Evolutionary conservation across 2,113 vertebrate species (phyloP).

Genomic region (Orycteropus afer): DNA sequence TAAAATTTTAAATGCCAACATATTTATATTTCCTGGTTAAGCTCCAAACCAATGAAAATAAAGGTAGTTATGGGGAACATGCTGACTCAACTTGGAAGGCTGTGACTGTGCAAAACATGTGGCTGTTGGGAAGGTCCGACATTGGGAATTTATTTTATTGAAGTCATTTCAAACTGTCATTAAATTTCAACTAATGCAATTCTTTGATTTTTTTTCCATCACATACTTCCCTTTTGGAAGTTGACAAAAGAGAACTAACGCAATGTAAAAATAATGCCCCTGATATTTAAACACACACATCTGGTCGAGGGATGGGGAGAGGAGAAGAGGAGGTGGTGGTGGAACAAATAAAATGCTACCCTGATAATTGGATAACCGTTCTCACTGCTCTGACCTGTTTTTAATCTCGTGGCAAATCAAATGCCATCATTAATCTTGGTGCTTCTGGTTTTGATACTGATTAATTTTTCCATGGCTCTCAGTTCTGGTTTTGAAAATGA

Average conservation of each 20-base stretch:
- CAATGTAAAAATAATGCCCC: background rate
- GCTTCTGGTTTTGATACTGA: conserved; percentile 49
- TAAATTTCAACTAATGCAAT: background rate
- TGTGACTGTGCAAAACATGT: rapidly evolving
- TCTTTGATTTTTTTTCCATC: background rate
- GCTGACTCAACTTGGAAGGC: background rate
- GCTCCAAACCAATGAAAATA: background rate
- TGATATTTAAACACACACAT: background rate
- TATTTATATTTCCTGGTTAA: conserved; percentile 43
- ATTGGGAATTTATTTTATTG: background rate
- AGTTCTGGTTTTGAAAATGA: conserved; percentile 49
- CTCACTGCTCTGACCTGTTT: background rate
- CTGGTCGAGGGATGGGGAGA: background rate
- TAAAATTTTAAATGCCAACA: conserved; percentile 29
- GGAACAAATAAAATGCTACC: background rate
- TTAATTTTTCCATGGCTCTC: conserved; percentile 3
- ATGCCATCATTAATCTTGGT: background rate
- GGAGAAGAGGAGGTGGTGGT: background rate
- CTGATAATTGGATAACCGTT: background rate
- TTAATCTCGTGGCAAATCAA: conserved; percentile 41
- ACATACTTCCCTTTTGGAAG: background rate
- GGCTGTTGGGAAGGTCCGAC: background rate
- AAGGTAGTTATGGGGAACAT: background rate
- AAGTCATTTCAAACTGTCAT: background rate
- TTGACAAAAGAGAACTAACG: background rate